Conservation (phyloP, 2,888 invertebrate genomes). For the Leptinotarsa peninsularis region DNA sequence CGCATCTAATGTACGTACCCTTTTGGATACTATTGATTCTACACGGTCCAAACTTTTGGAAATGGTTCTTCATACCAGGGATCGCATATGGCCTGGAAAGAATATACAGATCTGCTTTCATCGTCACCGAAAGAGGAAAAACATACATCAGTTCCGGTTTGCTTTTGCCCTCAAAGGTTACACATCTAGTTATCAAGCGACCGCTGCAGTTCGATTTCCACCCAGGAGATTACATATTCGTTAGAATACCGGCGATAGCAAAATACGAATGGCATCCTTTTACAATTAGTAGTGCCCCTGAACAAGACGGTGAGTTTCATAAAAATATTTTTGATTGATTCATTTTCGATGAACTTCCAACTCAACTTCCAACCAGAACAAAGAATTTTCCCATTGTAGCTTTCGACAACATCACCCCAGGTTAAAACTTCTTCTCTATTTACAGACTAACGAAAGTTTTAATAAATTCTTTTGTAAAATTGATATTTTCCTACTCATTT, state of each 20-base stretch:
- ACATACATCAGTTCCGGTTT: constrained; percentile 91
- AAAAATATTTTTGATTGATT: not conserved
- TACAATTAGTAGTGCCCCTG: constrained; percentile 95
- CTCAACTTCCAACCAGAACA: too few species aligned
- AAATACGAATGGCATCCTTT: constrained; percentile 98
- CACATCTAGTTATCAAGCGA: constrained; percentile 89
- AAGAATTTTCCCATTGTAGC: too few species aligned
- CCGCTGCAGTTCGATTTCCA: constrained; percentile 89
- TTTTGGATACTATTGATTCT: constrained; percentile 87
- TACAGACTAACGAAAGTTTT: too few species aligned
- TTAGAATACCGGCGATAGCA: constrained; percentile 92
- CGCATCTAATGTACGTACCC: constrained; percentile 88
- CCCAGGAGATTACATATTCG: constrained; percentile 94
- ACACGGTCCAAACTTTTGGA: constrained; percentile 95
- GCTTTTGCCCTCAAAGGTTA: constrained; percentile 88
- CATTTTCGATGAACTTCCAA: too few species aligned
- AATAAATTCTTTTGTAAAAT: too few species aligned
- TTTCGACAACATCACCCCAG: too few species aligned
- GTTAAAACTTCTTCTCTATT: too few species aligned
- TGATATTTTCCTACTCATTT: too few species aligned
- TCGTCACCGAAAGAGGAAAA: constrained; percentile 82
- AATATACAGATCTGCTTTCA: constrained; percentile 72
- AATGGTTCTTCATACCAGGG: constrained; percentile 91
- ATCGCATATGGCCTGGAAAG: constrained; percentile 83
- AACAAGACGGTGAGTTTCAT: constrained; percentile 78